Base-by-base conservation (phyloP, 2,888 invertebrate genomes). In the Eupithecia centaureata region DNA sequence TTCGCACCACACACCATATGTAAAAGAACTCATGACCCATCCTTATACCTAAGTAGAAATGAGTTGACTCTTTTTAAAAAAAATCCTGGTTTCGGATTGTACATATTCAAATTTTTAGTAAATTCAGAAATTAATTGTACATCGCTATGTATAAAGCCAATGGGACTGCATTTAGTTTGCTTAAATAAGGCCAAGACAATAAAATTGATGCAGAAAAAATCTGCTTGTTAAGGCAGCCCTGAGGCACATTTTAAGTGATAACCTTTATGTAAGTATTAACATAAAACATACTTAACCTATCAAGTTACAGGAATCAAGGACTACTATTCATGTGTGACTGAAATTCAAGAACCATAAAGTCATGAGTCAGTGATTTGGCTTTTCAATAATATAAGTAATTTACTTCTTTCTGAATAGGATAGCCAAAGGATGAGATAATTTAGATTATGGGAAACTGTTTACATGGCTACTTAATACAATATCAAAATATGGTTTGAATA, bases 291-390 rank as follows among this genome's bases (percentile, higher is more conserved):
- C 27, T 42, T 10, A 54, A 33, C 22, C 57, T 63, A 67, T 63
- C 42, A 59, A 42, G 63, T 67, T 63, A 54, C 63, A 27, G 60
- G 18, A 51, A 30, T 60, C 27, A 38, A 15, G 18, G 58, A 38
- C 65, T 59, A 62, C 32, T 63, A 67, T 35, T 63, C 63, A 63
- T 58, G 59, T 63, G 54, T 67, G 63, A 67, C 67, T 52, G 67
- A 58, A 35, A 67, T 32, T 32, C 30, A 59, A 66, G 47, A 47
- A 32, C 47, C 22, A 8, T 22, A 56, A 22, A 64, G 38, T 42
- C 35, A 7, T 56, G 59, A 65, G 30, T 60, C 18, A 25, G 42
- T 60, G 32, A 52, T 10, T 51, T 25, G 4, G 12, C 5, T 15
- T 15, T 52, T 15, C 4, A 47, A 22, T 47, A 22, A 47, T 5